These are phyloP conservation scores for Salpingus planirostris DNA, from an alignment of 2,888 invertebrate genomes.

Conservation along the genomic window DNA sequence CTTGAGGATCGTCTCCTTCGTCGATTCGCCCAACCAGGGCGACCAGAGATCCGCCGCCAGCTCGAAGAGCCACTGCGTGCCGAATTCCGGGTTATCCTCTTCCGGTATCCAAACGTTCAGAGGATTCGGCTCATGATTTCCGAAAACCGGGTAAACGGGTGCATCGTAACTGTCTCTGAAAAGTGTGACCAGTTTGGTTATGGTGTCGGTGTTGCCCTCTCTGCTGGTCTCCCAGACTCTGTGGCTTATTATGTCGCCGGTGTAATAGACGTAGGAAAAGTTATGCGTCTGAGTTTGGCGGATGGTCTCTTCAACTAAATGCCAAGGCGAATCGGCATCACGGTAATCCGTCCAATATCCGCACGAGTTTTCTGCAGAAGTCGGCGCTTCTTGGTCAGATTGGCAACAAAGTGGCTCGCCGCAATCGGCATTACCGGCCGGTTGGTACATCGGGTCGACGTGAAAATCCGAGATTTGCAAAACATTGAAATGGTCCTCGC, in stretches of 20 bases:
- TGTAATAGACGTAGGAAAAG: slow-evolving; percentile 64
- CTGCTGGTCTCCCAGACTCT: slow-evolving; percentile 78
- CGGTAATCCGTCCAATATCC: slow-evolving; percentile 78
- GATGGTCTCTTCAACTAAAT: slow-evolving; percentile 55
- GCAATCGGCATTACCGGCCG: slow-evolving; percentile 60
- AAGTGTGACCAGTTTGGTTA: slow-evolving; percentile 44
- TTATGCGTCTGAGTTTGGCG: slow-evolving; percentile 32
- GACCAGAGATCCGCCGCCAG: no score
- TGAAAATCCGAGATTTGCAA: slow-evolving; percentile 72
- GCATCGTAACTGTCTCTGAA: slow-evolving; percentile 42
- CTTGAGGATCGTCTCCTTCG: no score
- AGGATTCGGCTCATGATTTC: slow-evolving; percentile 67
- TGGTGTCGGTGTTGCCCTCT: slow-evolving; percentile 51
- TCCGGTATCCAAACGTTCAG: slow-evolving; percentile 75
- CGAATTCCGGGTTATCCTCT: slow-evolving; percentile 66
- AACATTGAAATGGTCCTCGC: slow-evolving; percentile 34
- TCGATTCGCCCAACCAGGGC: no score
- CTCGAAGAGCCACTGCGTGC: no score
- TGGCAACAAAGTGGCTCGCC: slow-evolving; percentile 75
- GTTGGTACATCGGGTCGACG: slow-evolving; percentile 64
- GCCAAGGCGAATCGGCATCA: slow-evolving; percentile 64
- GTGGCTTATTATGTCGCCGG: slow-evolving; percentile 83
- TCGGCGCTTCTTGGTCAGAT: slow-evolving; percentile 45
- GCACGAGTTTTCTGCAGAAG: slow-evolving; percentile 41
- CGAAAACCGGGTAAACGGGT: slow-evolving; percentile 52